A percentile compares a stretch with the other conserved stretches of the same genome.
These are phyloP conservation scores for Drosophila rubida DNA, from an alignment of 2,888 invertebrate genomes.

Conservation along the genomic window DNA sequence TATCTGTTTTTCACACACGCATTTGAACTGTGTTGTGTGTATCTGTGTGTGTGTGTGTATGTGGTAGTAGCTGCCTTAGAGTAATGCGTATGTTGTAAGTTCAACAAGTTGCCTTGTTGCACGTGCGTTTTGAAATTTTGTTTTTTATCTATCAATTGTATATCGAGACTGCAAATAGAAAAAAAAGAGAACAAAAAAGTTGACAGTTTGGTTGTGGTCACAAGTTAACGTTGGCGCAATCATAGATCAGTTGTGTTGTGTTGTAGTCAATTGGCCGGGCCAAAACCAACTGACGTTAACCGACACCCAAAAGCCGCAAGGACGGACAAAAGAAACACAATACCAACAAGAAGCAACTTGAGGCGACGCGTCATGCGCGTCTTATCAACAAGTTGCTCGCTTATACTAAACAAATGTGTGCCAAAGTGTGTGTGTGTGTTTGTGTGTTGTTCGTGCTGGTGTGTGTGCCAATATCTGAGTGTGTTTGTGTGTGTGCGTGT, in stretches of 20 bases:
- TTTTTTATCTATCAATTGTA: slow-evolving; percentile 67
- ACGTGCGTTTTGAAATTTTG: background rate
- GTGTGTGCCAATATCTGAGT: slow-evolving; percentile 8
- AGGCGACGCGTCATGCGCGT: slow-evolving; percentile 14
- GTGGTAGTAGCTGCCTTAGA: slow-evolving; percentile 47
- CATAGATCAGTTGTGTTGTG: slow-evolving; percentile 21
- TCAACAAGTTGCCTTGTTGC: slow-evolving; percentile 65
- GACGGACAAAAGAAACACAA: slow-evolving; percentile 24
- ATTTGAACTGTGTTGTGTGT: slow-evolving; percentile 11
- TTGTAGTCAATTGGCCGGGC: slow-evolving; percentile 14
- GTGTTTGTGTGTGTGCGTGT: background rate
- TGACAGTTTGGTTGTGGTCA: slow-evolving; percentile 17
- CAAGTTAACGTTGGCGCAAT: slow-evolving; percentile 12
- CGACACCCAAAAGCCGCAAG: slow-evolving; percentile 23
- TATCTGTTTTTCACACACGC: no score
- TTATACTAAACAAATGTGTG: slow-evolving; percentile 8
- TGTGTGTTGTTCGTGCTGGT: slow-evolving; percentile 1
- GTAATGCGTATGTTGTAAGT: slow-evolving; percentile 36
- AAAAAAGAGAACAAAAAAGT: slow-evolving; percentile 41
- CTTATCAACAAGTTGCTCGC: slow-evolving; percentile 25
- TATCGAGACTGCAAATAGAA: slow-evolving; percentile 77
- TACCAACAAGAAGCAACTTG: slow-evolving; percentile 7
- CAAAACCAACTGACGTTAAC: slow-evolving; percentile 30
- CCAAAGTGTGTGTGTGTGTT: slow-evolving; percentile 8
- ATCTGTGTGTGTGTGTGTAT: slow-evolving; percentile 12